Evolutionary conservation across 1,140 invertebrate genomes (phyloP), one percentile per base, ranked within the genome.

Genomic region (Sminthurinus signatus): DNA sequence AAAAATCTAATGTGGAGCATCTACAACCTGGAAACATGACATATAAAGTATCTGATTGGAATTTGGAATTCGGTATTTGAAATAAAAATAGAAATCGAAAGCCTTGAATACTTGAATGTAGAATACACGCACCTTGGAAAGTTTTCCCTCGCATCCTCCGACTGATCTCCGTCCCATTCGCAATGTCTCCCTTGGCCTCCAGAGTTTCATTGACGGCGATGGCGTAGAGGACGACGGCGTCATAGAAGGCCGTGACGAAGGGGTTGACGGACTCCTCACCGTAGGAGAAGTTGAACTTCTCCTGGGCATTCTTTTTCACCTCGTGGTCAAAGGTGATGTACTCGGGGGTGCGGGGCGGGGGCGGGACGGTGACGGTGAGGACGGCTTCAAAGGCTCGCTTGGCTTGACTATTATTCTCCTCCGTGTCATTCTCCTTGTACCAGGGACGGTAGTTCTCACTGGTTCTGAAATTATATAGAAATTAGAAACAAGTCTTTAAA

Each of bases 221-320:
- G 0, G 91, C 89, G 75, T 97, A 98, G 14, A 98, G 82, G 0
- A 97, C 79, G 14, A 98, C 90, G 0, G 88, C 88, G 74, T 99
- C 96, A 74, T 97, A 95, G 76, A 98, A 96, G 0, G 93, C 92
- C 2, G 90, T 91, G 17, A 96, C 91, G 74, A 95, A 93, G 21
- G 87, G 86, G 10, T 87, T 88, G 1, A 90, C 84, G 10, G 85
- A 83, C 60, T 85, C 84, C 29, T 78, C 77, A 32, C 76, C 75
- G 58, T 78, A 76, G 2, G 83, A 84, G 75, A 90, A 93, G 73
- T 89, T 88, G 76, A 92, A 93, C 72, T 88, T 86, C 32, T 80
- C 80, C 29, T 84, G 81, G 0, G 91, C 91, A 10, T 90, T 78
- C 32, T 81, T 78, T 76, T 93, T 93, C 1, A 95, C 90, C 75